Evolutionary conservation across 1,140 invertebrate genomes (phyloP), one percentile per base, ranked within the genome.

Genomic region (Megalopta genalis): DNA sequence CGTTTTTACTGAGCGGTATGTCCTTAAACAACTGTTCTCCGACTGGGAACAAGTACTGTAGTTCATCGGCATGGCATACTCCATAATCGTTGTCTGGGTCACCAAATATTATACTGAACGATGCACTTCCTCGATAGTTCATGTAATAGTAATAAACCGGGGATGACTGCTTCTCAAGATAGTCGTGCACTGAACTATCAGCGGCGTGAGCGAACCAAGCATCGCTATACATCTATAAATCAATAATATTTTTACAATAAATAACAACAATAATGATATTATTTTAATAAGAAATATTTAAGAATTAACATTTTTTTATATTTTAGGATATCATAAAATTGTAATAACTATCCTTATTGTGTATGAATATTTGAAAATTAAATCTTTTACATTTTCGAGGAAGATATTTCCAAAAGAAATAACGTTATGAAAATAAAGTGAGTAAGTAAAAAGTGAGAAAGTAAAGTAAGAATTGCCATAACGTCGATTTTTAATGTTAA

Each of bases 1-100:
- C 95, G 27, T 92, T 86, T 16, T 91, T 83, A 9, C 86, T 94
- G 8, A 94, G 87, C 18, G 86, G 82, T 1, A 87, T 90, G 62
- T 94, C 92, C 2, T 92, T 90, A 76, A 95, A 95, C 4, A 95
- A 86, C 71, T 93, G 92, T 71, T 94, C 93, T 0, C 92, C 93
- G 46, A 96, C 94, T 0, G 96, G 96, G 82, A 97, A 97, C 1
- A 96, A 85, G 88, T 96, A 96, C 85, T 96, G 95, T 25, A 96
- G 90, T 70, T 96, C 96, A 81, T 97, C 96, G 1, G 95, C 95
- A 88, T 96, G 96, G 65, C 95, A 95, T 0, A 96, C 95, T 39
- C 96, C 95, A 81, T 95, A 96, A 87, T 95, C 93, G 18, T 92
- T 92, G 18, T 90, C 85, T 2, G 90, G 87, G 74, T 94, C 95